Conservation (phyloP, 2,888 invertebrate species). For the Cosmia pyralina region DNA sequence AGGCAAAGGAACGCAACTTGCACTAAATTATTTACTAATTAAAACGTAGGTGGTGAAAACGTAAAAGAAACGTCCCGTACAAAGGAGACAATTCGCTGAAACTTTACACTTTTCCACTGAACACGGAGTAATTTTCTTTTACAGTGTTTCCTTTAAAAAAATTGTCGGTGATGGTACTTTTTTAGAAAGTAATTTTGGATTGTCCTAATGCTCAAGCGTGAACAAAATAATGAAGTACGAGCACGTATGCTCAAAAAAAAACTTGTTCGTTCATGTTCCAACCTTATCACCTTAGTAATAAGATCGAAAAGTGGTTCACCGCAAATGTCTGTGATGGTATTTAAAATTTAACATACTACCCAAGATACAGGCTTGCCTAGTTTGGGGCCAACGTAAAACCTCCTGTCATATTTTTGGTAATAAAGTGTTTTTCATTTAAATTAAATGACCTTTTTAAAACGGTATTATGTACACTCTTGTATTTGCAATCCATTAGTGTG, state of each 20-base stretch:
- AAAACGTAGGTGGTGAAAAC: conserved; percentile 39
- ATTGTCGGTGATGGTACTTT: neutral
- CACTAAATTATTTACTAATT: conserved; percentile 57
- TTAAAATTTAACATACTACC: too few species aligned
- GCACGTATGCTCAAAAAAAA: neutral
- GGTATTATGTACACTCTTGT: too few species aligned
- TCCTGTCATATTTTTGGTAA: too few species aligned
- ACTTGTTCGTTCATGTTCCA: neutral
- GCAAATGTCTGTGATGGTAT: too few species aligned
- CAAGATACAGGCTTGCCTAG: too few species aligned
- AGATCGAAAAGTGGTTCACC: too few species aligned
- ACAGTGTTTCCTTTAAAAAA: conserved; percentile 26
- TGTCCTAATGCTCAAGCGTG: neutral
- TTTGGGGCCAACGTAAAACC: too few species aligned
- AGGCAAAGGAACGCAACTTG: conserved; percentile 10
- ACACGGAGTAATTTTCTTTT: conserved; percentile 29
- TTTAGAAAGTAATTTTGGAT: neutral
- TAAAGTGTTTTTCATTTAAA: too few species aligned
- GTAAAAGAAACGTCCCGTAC: conserved; percentile 32
- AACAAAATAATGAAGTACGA: neutral
- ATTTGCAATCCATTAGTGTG: too few species aligned
- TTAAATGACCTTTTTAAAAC: too few species aligned
- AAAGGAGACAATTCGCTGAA: conserved; percentile 41
- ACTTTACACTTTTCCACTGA: conserved; percentile 12
- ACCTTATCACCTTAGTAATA: too few species aligned